Percentiles rank a stretch among this genome's conserved stretches.
Conservation (phyloP, 2,797 vertebrate species). For the Crocodylus rhombifer region DNA sequence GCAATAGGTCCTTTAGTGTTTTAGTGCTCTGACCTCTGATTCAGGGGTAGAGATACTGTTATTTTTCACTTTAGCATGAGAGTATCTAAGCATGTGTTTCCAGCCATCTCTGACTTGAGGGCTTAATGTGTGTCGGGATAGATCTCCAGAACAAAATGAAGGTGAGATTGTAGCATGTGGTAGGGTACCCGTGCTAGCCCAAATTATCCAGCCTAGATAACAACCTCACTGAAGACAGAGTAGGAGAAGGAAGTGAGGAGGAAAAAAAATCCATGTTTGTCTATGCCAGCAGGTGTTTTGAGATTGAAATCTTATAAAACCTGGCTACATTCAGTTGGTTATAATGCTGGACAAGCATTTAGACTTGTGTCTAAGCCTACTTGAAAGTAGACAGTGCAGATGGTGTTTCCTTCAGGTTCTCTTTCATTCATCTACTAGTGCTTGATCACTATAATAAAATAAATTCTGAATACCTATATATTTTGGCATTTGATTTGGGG, state of each 20-base stretch:
- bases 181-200: too few species aligned
- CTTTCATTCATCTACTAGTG: neutral
- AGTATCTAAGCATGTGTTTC: conserved; percentile 35
- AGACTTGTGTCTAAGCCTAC: neutral
- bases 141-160: neutral
- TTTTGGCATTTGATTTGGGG: too few species aligned
- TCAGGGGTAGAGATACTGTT: conserved; percentile 3
- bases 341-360: neutral
- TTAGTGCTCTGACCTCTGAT: conserved; percentile 5
- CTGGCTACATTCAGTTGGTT: neutral
- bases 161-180: too few species aligned
- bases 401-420: neutral
- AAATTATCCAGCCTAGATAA: too few species aligned
- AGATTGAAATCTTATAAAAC: neutral
- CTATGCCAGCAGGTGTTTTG: neutral
- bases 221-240: too few species aligned
- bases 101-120: neutral
- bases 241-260: too few species aligned
- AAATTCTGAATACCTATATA: too few species aligned
- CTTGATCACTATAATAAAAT: too few species aligned
- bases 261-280: too few species aligned
- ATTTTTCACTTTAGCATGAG: conserved; percentile 39
- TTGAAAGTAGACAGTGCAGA: neutral
- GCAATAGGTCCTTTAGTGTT: neutral
- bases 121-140: neutral